Evolutionary conservation across 2,113 vertebrate species (phyloP), one percentile per base, ranked within the genome.

Genomic region (Brachyhypopomus gauderio): DNA sequence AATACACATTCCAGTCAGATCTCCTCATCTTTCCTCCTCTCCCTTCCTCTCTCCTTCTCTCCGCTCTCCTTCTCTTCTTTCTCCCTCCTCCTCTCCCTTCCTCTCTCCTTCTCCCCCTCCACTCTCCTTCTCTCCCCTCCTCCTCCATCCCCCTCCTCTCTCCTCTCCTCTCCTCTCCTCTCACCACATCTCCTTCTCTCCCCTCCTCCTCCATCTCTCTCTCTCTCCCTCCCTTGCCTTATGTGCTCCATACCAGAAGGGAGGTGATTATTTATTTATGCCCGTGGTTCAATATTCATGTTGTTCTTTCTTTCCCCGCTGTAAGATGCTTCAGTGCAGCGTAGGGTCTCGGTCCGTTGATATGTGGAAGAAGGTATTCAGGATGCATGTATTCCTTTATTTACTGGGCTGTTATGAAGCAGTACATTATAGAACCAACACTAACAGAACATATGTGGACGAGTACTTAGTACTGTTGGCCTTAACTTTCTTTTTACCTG

Each of bases 261-360:
- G 25, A 72, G 74, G 27, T 67, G 25, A 72, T 86, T 75, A 83
- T 82, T 85, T 84, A 86, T 87, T 86, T 81, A 86, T 82, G 70
- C 22, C 5, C 59, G 41, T 69, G 63, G 74, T 82, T 82, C 71
- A 77, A 77, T 84, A 83, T 87, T 72, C 75, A 77, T 72, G 36
- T 25, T 38, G 19, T 64, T 58, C 59, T 41, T 55, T 45, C 45
- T 79, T 71, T 66, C n/a, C 17, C 23, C 34, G 36, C 17, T 63
- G 59, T 55, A 2, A 59, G n/a, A 52, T 34, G 64, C 22, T 60
- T 55, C 14, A n/a, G 12, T 17, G n/a, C 55, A 25, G 16, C 56
- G 23, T 62, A 38, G 14, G 17, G 17, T 17, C 34, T 45, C 56
- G 63, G n/a, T 78, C 59, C 67, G 69, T 14, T 67, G 52, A 58